Evolutionary conservation across 2,888 invertebrate species (phyloP), one percentile per base, ranked within the genome.

Genomic region (Drosophila putrida): DNA sequence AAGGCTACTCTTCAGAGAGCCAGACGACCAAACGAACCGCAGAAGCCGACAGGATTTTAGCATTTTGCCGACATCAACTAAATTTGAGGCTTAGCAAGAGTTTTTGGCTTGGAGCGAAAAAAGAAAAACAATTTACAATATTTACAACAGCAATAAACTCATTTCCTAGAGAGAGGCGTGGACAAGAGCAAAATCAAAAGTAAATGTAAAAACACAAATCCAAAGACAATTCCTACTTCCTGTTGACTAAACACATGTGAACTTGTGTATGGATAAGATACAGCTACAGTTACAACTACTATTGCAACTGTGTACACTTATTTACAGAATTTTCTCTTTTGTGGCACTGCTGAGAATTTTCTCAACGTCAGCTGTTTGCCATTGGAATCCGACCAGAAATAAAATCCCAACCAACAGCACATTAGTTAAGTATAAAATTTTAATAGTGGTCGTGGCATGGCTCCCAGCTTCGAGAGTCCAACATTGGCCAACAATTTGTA

Each of bases 401-500:
- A 60, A 72, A 69, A 66, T 64, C 72, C 61, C 69, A 61, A 62
- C 71, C 80, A 80, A 75, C 65, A 74, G 65, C 77, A 80, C 79
- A 79, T 79, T 79, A 77, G 79, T 77, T 79, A 79, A 80, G 79
- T 80, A 79, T 79, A 79, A 76, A 79, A 79, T 80, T 80, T 79
- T 80, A 79, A 79, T 79, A 71, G 77, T 77, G 61, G 73, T 62
- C 76, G 31, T 64, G 58, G 62, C 64, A 50, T 50, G 47, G 65
- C 46, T 62, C 66, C 13, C 60, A 35, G 28, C 13, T 43, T 39
- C 62, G 50, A 61, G 57, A 41, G 36, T 50, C 33, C 20, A 39
- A 55, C 59, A 58, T 53, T 55, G 51, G 47, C 69, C 72, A 62
- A 63, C 72, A 79, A 72, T 65, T 76, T 73, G 68, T 67, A 50